A percentile compares a stretch with the other conserved stretches of the same genome.
These are phyloP conservation scores for Tragelaphus scriptus DNA, from an alignment of 2,113 vertebrate species.

Conservation along the genomic window DNA sequence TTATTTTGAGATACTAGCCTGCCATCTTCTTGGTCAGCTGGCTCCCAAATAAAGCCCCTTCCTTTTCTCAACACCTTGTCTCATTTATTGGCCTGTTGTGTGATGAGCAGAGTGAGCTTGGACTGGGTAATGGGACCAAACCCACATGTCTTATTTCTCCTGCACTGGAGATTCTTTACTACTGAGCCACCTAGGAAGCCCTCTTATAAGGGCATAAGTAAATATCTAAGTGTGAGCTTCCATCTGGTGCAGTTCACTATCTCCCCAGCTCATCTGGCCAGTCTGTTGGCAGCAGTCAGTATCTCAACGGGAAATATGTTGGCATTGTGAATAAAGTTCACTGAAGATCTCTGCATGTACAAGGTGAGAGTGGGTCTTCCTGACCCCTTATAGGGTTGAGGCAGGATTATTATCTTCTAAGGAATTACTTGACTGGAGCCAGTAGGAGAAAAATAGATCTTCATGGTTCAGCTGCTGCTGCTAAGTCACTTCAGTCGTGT, in stretches of 20 bases:
- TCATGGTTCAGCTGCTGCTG: not conserved
- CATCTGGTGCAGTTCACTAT: not conserved
- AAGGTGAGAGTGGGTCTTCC: not conserved
- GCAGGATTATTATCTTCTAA: not conserved
- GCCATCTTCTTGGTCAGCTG: not conserved
- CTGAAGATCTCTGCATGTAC: not conserved
- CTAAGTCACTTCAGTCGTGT: too few relatives aligned
- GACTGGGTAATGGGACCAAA: not conserved
- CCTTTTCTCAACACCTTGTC: not conserved
- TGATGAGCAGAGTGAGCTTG: not conserved
- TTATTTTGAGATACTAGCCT: not conserved
- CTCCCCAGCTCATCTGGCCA: not conserved
- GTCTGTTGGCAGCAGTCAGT: not conserved
- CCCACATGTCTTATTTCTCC: not conserved
- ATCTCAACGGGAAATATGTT: not conserved
- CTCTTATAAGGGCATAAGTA: not conserved
- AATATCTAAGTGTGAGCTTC: not conserved
- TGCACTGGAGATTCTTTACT: not conserved
- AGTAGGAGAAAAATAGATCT: not conserved
- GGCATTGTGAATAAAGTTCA: not conserved
- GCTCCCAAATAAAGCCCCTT: not conserved
- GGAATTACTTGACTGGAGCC: not conserved
- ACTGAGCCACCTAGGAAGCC: not conserved
- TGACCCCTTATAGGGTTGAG: not conserved
- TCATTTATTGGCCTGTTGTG: not conserved